Percentiles rank a stretch among this genome's conserved stretches.
Evolutionary conservation across 2,888 invertebrate genomes (phyloP).

Genomic region (Reticulitermes lucifugus): DNA sequence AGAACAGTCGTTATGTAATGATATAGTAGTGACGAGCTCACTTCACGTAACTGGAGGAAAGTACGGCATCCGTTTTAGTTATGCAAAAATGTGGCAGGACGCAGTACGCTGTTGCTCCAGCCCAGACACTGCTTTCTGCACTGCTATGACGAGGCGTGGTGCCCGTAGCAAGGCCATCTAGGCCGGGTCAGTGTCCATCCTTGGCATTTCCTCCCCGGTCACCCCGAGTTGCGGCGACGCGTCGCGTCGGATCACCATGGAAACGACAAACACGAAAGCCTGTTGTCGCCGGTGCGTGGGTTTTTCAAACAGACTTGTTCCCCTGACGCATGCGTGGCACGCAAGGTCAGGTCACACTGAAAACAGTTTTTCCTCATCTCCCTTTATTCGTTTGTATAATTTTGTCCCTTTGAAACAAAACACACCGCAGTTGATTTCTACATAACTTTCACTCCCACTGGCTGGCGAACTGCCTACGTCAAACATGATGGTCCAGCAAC

Average conservation of each 20-base stretch:
- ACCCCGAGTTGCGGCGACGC: constrained; percentile 45
- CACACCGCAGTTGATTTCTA: constrained; percentile 27
- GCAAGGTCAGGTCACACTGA: background rate
- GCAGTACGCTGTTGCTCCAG: too few relatives aligned
- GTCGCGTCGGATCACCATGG: constrained; percentile 49
- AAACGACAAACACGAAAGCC: constrained; percentile 28
- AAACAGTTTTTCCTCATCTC: background rate
- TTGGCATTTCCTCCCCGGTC: constrained; percentile 52
- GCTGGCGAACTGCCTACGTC: constrained; percentile 1
- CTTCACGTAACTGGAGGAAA: too few relatives aligned
- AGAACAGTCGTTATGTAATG: too few relatives aligned
- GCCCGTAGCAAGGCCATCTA: constrained; percentile 28
- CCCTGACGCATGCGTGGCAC: background rate
- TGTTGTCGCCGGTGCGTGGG: background rate
- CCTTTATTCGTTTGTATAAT: background rate
- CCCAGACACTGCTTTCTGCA: too few relatives aligned
- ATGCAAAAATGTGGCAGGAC: too few relatives aligned
- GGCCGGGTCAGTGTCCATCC: constrained; percentile 52
- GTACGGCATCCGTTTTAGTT: too few relatives aligned
- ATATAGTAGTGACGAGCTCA: too few relatives aligned
- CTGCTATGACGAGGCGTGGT: background rate
- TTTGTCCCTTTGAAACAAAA: constrained; percentile 12
- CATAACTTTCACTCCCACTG: background rate
- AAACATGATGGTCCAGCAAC: background rate
- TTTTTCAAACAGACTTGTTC: too few relatives aligned